Evolutionary conservation across 2,797 vertebrate species (phyloP).

Genomic region (Pantherophis vulpinus): DNA sequence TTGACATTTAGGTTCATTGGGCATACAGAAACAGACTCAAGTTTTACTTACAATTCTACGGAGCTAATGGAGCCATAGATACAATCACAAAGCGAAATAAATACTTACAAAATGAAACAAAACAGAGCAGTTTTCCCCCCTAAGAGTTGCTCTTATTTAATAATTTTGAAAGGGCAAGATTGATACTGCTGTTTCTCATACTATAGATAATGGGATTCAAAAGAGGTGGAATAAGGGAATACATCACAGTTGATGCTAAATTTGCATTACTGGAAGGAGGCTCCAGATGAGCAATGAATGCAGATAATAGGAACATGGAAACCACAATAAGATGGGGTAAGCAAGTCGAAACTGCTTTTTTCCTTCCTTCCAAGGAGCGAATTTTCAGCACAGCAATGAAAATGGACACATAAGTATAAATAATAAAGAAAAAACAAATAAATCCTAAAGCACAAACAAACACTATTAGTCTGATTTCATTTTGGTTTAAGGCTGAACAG

Average conservation of each 20-base stretch:
- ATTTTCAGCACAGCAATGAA: neutral
- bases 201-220: neutral
- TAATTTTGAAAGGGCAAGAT: neutral
- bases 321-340: neutral
- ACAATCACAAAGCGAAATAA: neutral
- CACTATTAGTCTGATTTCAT: neutral
- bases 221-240: neutral
- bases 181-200: neutral
- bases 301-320: neutral
- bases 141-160: neutral
- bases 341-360: slow-evolving; percentile 9
- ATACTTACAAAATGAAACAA: neutral
- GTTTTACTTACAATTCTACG: neutral
- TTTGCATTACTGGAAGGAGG: neutral
- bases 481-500: neutral
- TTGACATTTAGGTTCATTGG: neutral
- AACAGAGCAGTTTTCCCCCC: rapidly evolving
- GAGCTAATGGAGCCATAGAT: neutral
- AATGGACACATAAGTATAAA: neutral
- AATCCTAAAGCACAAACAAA: neutral
- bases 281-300: neutral
- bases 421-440: neutral
- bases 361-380: neutral
- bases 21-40: neutral
- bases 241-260: neutral